Base-by-base conservation (phyloP, 2,888 invertebrate species). In the Amaurobius ferox region DNA sequence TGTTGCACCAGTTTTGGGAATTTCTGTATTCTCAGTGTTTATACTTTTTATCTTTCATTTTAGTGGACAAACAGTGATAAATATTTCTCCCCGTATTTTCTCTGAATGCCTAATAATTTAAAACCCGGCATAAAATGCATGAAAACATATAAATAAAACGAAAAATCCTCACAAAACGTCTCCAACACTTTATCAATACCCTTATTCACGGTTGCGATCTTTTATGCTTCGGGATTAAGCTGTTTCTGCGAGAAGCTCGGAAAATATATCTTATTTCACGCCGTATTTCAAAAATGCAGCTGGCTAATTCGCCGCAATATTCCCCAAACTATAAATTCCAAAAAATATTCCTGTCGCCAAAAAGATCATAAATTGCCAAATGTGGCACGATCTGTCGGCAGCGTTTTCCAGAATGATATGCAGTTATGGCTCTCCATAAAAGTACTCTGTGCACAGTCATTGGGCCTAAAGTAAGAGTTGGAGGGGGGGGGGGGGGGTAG, bases 361-460 rank as follows among this genome's bases (percentile, higher is more conserved):
- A 55, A 30, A 23, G 30, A 35, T 67, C 66, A 83, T 83, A 83
- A 83, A 83, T 77, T 77, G 83, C 83, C 83, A 83, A 83, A 77
- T 71, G 71, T 32, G 48, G 77, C 29, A 77, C 28, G 68, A 68
- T 35, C 85, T 74, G 85, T 86, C 78, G 68, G 68, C 79, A 78
- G 73, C 72, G 67, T 79, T 73, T 86, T 86, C 78, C 73, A 72
- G 78, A 86, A 86, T 86, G 85, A 86, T 79, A 86, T 86, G 79
- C 79, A 86, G 85, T 86, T 86, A 86, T 86, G 85, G 77, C 85
- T 73, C 79, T 79, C 85, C 85, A 86, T 86, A 86, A 86, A 86
- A 86, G 73, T 86, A 79, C 85, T 86, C 78, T 86, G 85, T 86
- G 85, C 78, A 73, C 78, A 86, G 78, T 78, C 85, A 86, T 86